Conservation (phyloP, 2,888 invertebrate species). For the Graphium colonna region DNA sequence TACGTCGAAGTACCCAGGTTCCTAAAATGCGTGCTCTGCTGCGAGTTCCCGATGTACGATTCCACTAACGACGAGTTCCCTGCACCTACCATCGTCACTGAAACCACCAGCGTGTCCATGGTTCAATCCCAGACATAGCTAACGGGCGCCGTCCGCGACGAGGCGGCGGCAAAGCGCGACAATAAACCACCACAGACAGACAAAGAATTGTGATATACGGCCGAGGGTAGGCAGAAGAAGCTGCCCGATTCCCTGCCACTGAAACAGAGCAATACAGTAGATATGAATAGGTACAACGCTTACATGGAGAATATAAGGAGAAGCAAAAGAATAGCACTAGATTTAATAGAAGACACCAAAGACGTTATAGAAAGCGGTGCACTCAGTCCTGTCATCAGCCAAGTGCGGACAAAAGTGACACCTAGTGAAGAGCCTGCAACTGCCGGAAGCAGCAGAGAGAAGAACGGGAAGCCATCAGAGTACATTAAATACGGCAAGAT, state of each 20-base stretch:
- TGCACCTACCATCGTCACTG: conserved; percentile 82
- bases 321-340: conserved; percentile 63
- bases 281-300: conserved; percentile 69
- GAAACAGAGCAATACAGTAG: conserved; percentile 67
- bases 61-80: conserved; percentile 83
- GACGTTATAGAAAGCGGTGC: conserved; percentile 50
- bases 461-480: conserved; percentile 52
- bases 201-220: conserved; percentile 76
- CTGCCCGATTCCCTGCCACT: conserved; percentile 70
- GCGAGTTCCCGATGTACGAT: conserved; percentile 94
- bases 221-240: conserved; percentile 58
- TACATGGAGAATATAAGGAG: conserved; percentile 67
- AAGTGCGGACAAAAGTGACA: conserved; percentile 40
- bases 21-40: conserved; percentile 91
- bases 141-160: conserved; percentile 70
- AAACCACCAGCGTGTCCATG: conserved; percentile 85
- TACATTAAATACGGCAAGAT: conserved; percentile 70
- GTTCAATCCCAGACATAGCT: conserved; percentile 87
- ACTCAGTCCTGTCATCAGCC: conserved; percentile 37
- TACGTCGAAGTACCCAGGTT: conserved; percentile 93
- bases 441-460: conserved; percentile 57
- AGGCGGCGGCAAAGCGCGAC: conserved; percentile 61
- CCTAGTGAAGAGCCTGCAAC: conserved; percentile 48
- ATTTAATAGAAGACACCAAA: conserved; percentile 62
- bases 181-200: conserved; percentile 42